A percentile compares a stretch with the other conserved stretches of the same genome.
phyloP scores from a whole-genome alignment of 2,113 vertebrate species.

The Cephalophus harveyi region DNA sequence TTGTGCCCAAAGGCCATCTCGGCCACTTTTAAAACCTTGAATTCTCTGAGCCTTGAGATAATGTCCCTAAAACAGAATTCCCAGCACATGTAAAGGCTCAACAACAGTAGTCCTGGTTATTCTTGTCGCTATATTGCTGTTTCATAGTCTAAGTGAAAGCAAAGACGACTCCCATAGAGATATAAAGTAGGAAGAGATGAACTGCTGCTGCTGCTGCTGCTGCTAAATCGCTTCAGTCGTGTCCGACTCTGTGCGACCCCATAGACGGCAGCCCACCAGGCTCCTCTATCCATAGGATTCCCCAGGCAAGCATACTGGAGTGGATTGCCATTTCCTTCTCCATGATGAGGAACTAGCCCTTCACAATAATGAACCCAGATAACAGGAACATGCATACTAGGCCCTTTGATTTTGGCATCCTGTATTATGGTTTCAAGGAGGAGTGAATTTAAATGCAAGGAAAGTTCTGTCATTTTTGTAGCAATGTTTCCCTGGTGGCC shows the following conservation, averaged over 20 bases:
- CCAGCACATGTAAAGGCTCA: no score
- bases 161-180: not conserved
- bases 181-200: not conserved
- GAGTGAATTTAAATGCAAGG: conserved; percentile 32
- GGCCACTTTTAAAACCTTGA: not conserved
- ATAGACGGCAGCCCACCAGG: not conserved
- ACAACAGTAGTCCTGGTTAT: not conserved
- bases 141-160: not conserved
- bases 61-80: not conserved
- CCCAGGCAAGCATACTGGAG: not conserved
- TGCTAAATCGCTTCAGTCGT: not conserved
- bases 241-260: accelerated
- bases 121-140: not conserved
- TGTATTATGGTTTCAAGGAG: not conserved
- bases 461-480: not conserved
- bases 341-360: not conserved
- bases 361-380: not conserved
- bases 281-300: not conserved
- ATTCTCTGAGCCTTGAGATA: not conserved
- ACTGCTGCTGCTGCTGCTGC: not conserved
- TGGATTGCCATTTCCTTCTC: not conserved
- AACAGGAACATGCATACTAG: not conserved
- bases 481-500: not conserved
- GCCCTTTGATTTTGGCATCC: not conserved
- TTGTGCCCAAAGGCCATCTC: not conserved